Evolutionary conservation across 2,113 vertebrate species (phyloP).

Genomic region (Phylloscopus trochiloides): DNA sequence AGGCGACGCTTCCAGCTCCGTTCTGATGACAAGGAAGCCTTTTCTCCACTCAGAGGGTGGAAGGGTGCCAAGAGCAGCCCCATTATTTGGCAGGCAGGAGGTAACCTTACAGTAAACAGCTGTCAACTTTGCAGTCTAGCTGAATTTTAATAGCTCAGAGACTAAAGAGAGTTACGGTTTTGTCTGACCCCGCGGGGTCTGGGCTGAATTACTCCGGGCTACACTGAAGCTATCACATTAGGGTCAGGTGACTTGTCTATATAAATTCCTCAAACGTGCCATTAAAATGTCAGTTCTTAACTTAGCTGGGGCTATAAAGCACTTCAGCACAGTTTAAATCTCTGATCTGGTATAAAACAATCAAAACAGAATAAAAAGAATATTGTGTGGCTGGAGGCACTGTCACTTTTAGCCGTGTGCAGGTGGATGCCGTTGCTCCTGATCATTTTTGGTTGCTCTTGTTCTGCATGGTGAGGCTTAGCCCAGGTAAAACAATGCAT

Average conservation of each 20-base stretch:
- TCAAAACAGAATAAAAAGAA: background rate
- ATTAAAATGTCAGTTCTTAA: conserved; percentile 44
- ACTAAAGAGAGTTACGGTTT: background rate
- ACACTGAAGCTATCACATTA: background rate
- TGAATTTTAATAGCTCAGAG: conserved; percentile 53
- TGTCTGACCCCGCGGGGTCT: background rate
- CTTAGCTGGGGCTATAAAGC: background rate
- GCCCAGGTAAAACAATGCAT: background rate
- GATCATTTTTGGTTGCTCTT: background rate
- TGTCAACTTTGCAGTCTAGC: conserved; percentile 41
- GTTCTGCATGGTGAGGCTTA: background rate
- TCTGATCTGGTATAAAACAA: background rate
- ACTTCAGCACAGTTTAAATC: background rate
- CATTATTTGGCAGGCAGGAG: conserved; percentile 60
- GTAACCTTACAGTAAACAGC: conserved; percentile 65
- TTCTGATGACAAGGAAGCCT: background rate
- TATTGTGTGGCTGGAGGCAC: background rate
- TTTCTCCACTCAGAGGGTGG: background rate
- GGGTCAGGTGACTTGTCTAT: conserved; percentile 25
- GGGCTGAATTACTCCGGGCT: conserved; percentile 19
- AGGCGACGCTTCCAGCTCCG: fast-evolving
- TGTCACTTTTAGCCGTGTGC: background rate
- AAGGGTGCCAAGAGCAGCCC: conserved; percentile 29
- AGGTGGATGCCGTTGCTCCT: background rate
- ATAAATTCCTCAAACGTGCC: conserved; percentile 30